Base-by-base conservation (phyloP, 1,140 invertebrate genomes). In the Meloidogyne hapla region DNA sequence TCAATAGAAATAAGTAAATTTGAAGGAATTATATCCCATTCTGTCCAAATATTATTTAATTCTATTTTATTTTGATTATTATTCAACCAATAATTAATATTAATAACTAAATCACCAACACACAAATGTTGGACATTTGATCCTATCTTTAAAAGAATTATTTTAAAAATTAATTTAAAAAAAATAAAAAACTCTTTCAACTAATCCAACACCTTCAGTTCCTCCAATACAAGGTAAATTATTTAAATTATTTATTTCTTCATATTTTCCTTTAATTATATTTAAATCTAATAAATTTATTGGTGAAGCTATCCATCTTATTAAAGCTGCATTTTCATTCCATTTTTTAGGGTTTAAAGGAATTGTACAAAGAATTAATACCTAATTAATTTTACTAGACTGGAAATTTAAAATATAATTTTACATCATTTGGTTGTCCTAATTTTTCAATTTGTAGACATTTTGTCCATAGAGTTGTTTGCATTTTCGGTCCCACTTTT, bases 221-320 rank as follows among this genome's bases (percentile, higher is more conserved):
- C 69, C 69, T 18, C 8, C 69, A 56, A 72, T 72, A 4, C 25
- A 48, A 15, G 45, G 69, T 25, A 23, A n/a, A 26, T 23, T 48
- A n/a, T 48, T 48, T 18, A 23, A 48, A 28, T 23, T 48, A 4
- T 56, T 56, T 56, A 26, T 42, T 23, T 18, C n/a, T 56, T 18
- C 2, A 56, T 72, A 72, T 25, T 48, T 72, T 48, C 69, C 69
- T 62, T 72, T 62, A 42, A 72, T 56, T 23, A 72, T 45, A n/a
- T 42, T 42, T 62, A 72, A 18, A 56, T 72, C 69, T 15, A 72
- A 12, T 25, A 62, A 62, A 33, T 72, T 72, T n/a, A 72, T 62
- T 62, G 69, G 69, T 21, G 69, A 72, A 56, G 45, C 69, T 48
- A 72, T 33, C 69, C 69, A 72, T 38, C 38, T 48, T n/a, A 72